A percentile compares a stretch with the other conserved stretches of the same genome.
These are phyloP conservation scores for Pachyseris speciosa DNA, from an alignment of 64 coral and sea anemone genomes.

Conservation along the genomic window DNA sequence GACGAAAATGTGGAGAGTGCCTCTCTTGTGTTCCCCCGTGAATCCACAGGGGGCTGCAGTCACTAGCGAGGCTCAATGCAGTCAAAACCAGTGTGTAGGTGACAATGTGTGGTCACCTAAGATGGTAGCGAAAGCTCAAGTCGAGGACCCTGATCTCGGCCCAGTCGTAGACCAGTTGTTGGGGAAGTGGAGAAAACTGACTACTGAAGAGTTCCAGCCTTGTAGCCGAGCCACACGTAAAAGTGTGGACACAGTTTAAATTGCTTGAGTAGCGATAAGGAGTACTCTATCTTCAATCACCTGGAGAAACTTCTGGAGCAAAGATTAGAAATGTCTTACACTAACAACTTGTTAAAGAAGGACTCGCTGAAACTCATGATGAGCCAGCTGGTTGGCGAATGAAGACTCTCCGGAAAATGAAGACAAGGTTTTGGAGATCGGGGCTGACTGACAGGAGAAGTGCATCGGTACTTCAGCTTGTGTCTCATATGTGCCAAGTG, in stretches of 20 bases:
- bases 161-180: conserved; percentile 24
- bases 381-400: conserved; percentile 5
- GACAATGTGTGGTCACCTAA: neutral
- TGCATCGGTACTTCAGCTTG: conserved; percentile 24
- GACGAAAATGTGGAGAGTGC: conserved; percentile 26
- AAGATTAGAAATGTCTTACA: conserved; percentile 8
- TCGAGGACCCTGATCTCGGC: conserved; percentile 21
- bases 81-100: neutral
- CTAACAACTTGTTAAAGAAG: neutral
- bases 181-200: neutral
- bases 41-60: neutral
- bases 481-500: conserved; percentile 61
- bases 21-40: neutral
- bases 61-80: neutral
- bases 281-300: neutral
- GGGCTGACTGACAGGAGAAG: conserved; percentile 15
- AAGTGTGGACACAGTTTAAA: conserved; percentile 15
- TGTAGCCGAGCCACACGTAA: neutral
- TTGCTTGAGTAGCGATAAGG: neutral
- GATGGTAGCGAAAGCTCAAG: neutral
- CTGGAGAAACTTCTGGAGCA: neutral
- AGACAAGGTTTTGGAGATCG: conserved; percentile 44
- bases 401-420: conserved; percentile 45
- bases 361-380: neutral
- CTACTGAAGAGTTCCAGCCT: neutral